Conservation (phyloP, 2,113 vertebrate genomes). For the Hucho hucho region DNA sequence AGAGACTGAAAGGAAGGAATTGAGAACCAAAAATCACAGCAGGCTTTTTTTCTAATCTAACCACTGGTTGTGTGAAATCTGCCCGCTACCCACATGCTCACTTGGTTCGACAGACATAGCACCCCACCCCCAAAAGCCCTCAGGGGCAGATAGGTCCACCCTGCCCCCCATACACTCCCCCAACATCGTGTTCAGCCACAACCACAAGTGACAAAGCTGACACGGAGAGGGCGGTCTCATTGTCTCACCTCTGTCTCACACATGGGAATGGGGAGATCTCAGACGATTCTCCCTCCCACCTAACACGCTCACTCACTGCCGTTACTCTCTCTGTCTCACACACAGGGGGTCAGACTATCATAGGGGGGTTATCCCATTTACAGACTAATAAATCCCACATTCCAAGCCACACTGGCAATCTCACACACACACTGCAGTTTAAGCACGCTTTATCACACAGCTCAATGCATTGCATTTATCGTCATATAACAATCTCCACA, state of each 20-base stretch:
- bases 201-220: conserved; percentile 35
- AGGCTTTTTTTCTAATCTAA: conserved; percentile 30
- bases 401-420: conserved; percentile 34
- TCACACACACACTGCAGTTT: not conserved
- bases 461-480: no score
- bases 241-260: conserved; percentile 12
- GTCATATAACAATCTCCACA: conserved; percentile 7
- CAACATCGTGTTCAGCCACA: conserved; percentile 34
- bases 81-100: conserved; percentile 34
- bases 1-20: no score
- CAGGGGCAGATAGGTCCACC: conserved; percentile 42
- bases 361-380: conserved; percentile 25
- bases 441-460: conserved; percentile 4
- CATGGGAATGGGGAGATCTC: not conserved
- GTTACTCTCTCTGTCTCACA: no score
- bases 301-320: no score
- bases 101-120: conserved; percentile 1
- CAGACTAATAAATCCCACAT: conserved; percentile 47
- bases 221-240: conserved; percentile 8
- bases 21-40: conserved; percentile 23
- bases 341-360: not conserved
- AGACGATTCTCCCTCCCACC: no score
- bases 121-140: conserved; percentile 25
- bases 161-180: conserved; percentile 32
- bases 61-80: conserved; percentile 45